Conservation (phyloP, 2,113 vertebrate genomes). For the Eretmodus cyanostictus region DNA sequence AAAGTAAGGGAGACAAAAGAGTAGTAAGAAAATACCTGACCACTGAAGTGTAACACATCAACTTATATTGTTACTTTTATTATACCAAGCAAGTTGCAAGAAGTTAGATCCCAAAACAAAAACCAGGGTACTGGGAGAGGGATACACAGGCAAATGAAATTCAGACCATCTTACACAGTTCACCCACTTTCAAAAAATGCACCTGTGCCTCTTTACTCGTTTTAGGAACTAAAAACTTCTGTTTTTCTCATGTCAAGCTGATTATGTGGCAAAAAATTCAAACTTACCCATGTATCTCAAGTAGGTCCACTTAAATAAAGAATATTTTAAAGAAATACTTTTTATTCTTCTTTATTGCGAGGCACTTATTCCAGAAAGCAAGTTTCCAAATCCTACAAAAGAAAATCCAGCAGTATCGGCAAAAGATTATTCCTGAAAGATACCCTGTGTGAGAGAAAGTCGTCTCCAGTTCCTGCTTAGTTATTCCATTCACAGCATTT, state of each 20-base stretch:
- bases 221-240: neutral
- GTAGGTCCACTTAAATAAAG: constrained; percentile 51
- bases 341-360: constrained; percentile 29
- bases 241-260: neutral
- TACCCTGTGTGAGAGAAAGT: constrained; percentile 26
- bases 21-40: constrained; percentile 61
- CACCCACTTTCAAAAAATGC: neutral
- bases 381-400: constrained; percentile 64
- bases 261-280: neutral
- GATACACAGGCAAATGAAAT: neutral
- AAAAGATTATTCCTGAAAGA: constrained; percentile 48
- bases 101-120: neutral
- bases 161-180: neutral
- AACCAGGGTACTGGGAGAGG: neutral
- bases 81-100: neutral
- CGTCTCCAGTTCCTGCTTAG: constrained; percentile 12
- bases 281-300: constrained; percentile 63
- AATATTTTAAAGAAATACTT: constrained; percentile 39
- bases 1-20: constrained; percentile 58
- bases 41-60: constrained; percentile 60
- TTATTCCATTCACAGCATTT: constrained; percentile 52
- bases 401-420: constrained; percentile 49
- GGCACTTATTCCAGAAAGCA: constrained; percentile 52
- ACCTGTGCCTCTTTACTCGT: constrained; percentile 29
- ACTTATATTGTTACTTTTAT: constrained; percentile 56